Evolutionary conservation across 2,113 vertebrate genomes (phyloP).

Genomic region (Zingel zingel): DNA sequence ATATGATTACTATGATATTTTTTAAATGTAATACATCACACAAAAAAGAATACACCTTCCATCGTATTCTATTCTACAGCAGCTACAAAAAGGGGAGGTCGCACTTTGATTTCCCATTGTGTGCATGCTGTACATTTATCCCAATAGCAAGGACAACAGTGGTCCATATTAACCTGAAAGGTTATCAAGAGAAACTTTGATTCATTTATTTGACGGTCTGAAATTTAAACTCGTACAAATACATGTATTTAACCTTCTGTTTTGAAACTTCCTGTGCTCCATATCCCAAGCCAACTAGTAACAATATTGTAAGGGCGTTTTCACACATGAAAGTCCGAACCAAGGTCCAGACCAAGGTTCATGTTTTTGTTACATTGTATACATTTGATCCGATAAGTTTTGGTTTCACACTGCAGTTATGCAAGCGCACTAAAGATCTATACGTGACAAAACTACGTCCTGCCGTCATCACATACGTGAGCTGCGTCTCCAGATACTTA

Average conservation of each 20-base stretch:
- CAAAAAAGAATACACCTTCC: background rate
- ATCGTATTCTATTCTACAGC: background rate
- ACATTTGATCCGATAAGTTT: too few species aligned
- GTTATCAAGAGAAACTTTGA: constrained; percentile 11
- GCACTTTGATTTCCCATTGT: background rate
- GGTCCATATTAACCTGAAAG: constrained; percentile 4
- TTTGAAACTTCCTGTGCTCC: background rate
- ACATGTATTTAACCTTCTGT: background rate
- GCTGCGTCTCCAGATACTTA: too few species aligned
- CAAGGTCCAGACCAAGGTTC: too few species aligned
- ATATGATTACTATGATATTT: background rate
- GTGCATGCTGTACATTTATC: background rate
- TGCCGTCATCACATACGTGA: too few species aligned
- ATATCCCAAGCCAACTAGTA: background rate
- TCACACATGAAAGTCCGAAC: too few species aligned
- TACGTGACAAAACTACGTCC: too few species aligned
- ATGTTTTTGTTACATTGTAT: too few species aligned
- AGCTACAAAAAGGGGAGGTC: background rate
- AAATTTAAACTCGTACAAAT: background rate
- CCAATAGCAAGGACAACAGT: constrained; percentile 10
- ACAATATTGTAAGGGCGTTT: background rate
- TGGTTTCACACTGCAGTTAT: too few species aligned
- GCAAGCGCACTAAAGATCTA: too few species aligned
- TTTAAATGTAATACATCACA: background rate
- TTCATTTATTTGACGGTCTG: constrained; percentile 7